Percentiles rank a stretch among this genome's conserved stretches.
phyloP scores from a whole-genome alignment of 2,888 invertebrate species.

The Phortica okadai region DNA sequence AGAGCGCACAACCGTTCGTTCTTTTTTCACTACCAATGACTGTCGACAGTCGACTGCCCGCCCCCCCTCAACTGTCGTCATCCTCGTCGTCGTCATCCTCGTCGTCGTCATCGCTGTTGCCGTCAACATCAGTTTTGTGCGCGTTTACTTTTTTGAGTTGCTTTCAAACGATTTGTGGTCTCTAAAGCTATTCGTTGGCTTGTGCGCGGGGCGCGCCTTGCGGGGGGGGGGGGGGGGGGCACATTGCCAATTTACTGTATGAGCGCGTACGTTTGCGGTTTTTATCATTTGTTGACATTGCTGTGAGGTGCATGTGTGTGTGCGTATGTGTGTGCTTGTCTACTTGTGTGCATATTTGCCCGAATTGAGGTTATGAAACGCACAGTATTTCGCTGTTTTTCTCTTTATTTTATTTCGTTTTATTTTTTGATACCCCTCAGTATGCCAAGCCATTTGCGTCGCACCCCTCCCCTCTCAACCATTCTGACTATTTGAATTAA shows the following conservation, averaged over 20 bases:
- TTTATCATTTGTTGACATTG: constrained; percentile 32
- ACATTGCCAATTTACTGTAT: constrained; percentile 6
- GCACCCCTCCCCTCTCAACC: no score
- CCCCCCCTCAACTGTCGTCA: background rate
- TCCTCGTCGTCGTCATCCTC: constrained; percentile 31
- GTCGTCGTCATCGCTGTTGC: constrained; percentile 8
- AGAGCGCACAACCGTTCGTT: constrained; percentile 20
- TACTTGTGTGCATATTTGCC: constrained; percentile 18
- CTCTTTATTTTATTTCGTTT: background rate
- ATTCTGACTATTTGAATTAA: constrained; percentile 13
- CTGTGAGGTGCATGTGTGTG: constrained; percentile 22
- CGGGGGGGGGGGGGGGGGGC: background rate
- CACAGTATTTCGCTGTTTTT: background rate
- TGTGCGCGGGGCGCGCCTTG: background rate
- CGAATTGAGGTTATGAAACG: background rate
- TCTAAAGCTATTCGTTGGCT: no score
- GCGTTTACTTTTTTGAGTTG: background rate
- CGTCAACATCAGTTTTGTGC: background rate
- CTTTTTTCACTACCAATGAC: no score
- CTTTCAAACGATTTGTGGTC: no score
- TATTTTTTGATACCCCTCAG: no score
- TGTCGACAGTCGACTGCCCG: no score
- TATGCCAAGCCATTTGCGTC: no score
- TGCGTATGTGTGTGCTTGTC: constrained; percentile 24
- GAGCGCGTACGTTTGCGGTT: constrained; percentile 28